Conservation (phyloP, 2,113 vertebrate species). For the Gyps fulvus region DNA sequence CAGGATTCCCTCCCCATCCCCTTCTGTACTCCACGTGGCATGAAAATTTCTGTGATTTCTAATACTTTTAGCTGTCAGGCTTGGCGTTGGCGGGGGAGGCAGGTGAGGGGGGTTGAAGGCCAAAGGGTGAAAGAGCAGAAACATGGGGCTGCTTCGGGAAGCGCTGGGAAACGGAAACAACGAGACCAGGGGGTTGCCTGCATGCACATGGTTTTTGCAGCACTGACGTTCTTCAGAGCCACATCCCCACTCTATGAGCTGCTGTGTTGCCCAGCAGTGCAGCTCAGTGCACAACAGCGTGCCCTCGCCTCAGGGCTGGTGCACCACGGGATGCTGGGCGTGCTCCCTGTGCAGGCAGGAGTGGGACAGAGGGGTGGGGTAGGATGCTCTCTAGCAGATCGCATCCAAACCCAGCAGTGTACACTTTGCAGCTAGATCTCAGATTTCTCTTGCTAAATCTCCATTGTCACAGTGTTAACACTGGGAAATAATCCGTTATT, state of each 20-base stretch:
- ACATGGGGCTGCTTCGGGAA: neutral
- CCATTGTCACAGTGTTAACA: neutral
- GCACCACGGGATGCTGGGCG: fast-evolving
- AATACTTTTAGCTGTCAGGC: neutral
- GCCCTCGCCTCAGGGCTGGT: fast-evolving
- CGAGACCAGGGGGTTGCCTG: neutral
- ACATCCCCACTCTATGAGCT: fast-evolving
- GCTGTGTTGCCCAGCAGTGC: fast-evolving
- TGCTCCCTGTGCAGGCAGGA: neutral
- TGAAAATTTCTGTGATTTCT: neutral
- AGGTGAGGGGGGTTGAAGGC: neutral
- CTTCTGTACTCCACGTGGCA: neutral
- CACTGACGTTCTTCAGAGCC: fast-evolving
- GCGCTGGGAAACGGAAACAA: neutral
- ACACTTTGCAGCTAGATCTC: neutral
- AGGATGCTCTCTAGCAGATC: neutral
- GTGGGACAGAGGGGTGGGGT: neutral
- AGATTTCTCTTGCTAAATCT: neutral
- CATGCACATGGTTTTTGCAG: fast-evolving
- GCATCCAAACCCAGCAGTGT: neutral
- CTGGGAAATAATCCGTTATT: neutral
- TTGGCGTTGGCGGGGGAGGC: neutral
- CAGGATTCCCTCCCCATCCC: neutral
- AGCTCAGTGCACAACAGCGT: fast-evolving
- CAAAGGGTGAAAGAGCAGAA: neutral